Conservation (phyloP, 2,113 vertebrate species). For the Steatornis caripensis region DNA sequence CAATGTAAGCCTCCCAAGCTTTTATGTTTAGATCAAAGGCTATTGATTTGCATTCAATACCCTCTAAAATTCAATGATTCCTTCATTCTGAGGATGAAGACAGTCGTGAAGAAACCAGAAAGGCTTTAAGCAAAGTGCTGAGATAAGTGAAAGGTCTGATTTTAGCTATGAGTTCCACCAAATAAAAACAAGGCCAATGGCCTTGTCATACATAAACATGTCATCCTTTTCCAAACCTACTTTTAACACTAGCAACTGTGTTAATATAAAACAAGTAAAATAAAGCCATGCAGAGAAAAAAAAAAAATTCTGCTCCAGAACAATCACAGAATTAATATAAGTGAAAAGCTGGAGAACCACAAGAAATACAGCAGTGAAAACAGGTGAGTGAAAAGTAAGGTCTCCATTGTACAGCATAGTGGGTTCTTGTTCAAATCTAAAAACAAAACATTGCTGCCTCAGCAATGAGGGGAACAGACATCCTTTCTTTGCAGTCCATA, state of each 20-base stretch:
- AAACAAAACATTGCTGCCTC: not conserved
- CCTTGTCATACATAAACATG: not conserved
- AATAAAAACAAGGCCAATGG: not conserved
- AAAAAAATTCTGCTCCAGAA: not conserved
- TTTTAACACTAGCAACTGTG: not conserved
- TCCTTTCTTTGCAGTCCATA: not conserved
- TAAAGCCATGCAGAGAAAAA: not conserved
- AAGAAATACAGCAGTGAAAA: not conserved
- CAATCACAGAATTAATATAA: not conserved
- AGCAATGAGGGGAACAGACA: not conserved
- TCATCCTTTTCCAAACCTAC: not conserved
- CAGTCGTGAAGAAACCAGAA: not conserved
- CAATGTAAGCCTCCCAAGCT: not conserved
- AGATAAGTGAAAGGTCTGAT: not conserved
- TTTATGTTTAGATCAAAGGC: slow-evolving; percentile 38
- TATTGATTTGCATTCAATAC: slow-evolving; percentile 27
- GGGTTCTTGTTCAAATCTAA: not conserved
- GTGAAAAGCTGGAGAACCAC: not conserved
- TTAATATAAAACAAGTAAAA: not conserved
- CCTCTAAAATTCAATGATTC: too few relatives aligned
- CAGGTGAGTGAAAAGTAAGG: not conserved
- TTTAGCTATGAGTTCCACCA: not conserved
- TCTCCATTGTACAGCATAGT: not conserved
- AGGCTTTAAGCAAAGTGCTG: not conserved
- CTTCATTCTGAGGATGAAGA: slow-evolving; percentile 4